phyloP scores from a whole-genome alignment of 2,888 invertebrate genomes.

The Acutogordius australiensis region DNA sequence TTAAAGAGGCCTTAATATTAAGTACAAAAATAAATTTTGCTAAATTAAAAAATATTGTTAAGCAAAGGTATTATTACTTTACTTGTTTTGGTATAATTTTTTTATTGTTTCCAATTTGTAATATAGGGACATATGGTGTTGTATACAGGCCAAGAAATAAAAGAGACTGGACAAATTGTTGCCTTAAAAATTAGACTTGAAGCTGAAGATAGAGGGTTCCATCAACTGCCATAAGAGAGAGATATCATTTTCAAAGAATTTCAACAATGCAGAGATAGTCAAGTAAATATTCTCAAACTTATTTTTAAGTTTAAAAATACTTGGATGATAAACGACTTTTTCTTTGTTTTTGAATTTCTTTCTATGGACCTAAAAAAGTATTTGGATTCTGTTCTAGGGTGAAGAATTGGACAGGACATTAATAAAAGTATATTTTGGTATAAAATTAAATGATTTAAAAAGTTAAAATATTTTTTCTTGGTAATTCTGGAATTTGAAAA shows the following conservation, averaged over 20 bases:
- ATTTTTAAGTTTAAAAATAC: constrained; percentile 39
- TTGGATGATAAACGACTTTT: constrained; percentile 53
- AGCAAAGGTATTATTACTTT: too few species aligned
- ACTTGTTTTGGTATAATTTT: neutral
- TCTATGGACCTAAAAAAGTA: constrained; percentile 68
- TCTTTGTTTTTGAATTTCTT: constrained; percentile 69
- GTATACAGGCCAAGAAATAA: constrained; percentile 77
- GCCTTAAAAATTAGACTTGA: constrained; percentile 83
- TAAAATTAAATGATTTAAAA: neutral
- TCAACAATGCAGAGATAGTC: constrained; percentile 64
- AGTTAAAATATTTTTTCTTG: neutral
- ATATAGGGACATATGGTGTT: constrained; percentile 63
- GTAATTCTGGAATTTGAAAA: too few species aligned
- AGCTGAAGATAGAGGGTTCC: constrained; percentile 79
- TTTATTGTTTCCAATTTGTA: constrained; percentile 3
- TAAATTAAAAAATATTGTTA: too few species aligned
- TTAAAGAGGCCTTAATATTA: too few species aligned
- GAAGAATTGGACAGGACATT: constrained; percentile 48
- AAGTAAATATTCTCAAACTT: constrained; percentile 18
- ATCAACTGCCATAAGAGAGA: constrained; percentile 80
- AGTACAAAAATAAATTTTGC: too few species aligned
- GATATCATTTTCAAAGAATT: constrained; percentile 60
- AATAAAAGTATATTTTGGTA: constrained; percentile 40
- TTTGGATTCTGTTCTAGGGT: constrained; percentile 45
- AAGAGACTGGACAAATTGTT: constrained; percentile 53